Conservation (phyloP, 2,113 vertebrate genomes). For the Odobenus rosmarus region DNA sequence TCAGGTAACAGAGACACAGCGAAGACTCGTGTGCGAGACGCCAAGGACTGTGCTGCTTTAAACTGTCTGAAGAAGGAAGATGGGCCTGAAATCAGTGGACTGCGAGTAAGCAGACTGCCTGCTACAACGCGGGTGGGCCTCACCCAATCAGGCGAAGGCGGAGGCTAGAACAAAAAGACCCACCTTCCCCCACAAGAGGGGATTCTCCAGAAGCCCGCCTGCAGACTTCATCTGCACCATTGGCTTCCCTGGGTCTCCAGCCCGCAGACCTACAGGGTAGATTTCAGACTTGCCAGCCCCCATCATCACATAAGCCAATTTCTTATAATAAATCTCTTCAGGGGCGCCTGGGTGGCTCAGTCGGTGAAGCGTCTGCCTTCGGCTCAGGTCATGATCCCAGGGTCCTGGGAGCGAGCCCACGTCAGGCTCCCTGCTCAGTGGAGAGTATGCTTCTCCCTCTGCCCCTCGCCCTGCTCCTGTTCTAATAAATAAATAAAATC, state of each 20-base stretch:
- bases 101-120: background rate
- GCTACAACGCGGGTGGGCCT: background rate
- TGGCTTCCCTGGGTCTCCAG: no score
- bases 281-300: background rate
- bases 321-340: background rate
- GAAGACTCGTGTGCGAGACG: background rate
- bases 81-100: background rate
- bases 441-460: no score
- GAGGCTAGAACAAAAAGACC: fast-evolving
- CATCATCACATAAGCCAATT: background rate
- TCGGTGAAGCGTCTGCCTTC: background rate
- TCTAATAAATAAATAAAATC: no score
- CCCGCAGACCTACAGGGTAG: background rate
- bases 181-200: background rate
- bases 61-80: background rate
- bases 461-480: no score
- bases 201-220: background rate
- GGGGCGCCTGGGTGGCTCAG: background rate
- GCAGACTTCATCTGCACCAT: background rate
- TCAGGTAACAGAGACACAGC: background rate
- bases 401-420: fast-evolving
- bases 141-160: background rate
- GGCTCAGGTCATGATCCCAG: background rate
- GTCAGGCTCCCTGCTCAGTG: no score
- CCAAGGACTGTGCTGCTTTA: background rate